phyloP scores from a whole-genome alignment of 1,140 invertebrate genomes.

The Goniozus legneri region DNA sequence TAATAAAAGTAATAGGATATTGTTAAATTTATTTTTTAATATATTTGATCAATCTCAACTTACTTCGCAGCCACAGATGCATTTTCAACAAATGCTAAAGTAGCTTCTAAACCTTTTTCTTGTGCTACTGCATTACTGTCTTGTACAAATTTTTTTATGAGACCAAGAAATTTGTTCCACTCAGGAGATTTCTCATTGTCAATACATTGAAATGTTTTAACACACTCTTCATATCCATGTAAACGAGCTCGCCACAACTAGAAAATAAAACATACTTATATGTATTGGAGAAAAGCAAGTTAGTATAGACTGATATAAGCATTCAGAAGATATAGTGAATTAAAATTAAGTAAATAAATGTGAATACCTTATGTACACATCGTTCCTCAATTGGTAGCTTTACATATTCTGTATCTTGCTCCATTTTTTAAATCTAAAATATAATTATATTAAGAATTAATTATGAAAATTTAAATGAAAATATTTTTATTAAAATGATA shows the following conservation, averaged over 20 bases:
- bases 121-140: constrained; percentile 94
- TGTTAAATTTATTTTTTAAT: no score
- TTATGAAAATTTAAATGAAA: not conserved
- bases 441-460: constrained; percentile 1
- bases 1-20: constrained; percentile 8
- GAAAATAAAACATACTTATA: constrained; percentile 25
- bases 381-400: constrained; percentile 90
- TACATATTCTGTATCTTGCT: constrained; percentile 87
- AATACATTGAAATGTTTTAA: constrained; percentile 80
- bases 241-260: constrained; percentile 90
- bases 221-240: constrained; percentile 89
- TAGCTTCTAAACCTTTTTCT: constrained; percentile 92
- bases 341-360: not conserved
- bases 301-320: no score
- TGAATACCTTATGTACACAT: constrained; percentile 78
- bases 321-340: no score
- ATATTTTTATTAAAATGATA: no score
- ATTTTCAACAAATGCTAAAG: constrained; percentile 87
- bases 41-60: no score
- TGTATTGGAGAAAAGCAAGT: no score
- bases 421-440: constrained; percentile 56
- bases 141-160: constrained; percentile 94
- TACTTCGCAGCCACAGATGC: constrained; percentile 76
- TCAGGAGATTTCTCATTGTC: constrained; percentile 91
- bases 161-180: constrained; percentile 84